A percentile compares a stretch with the other conserved stretches of the same genome.
Conservation (phyloP, 2,888 invertebrate species). For the Phasia obesa region DNA sequence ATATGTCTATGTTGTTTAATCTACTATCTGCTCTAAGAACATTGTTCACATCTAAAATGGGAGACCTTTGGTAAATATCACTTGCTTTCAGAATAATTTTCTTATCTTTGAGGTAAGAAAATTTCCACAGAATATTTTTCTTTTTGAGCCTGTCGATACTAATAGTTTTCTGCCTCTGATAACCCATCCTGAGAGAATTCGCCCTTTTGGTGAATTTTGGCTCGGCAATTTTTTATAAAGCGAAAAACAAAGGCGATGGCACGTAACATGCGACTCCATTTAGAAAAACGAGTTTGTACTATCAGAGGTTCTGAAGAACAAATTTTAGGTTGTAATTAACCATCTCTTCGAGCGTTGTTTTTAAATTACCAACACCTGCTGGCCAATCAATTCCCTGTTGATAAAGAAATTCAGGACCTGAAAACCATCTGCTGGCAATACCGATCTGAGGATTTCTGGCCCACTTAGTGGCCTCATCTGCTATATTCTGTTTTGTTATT, state of each 20-base stretch:
- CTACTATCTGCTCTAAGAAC: conserved; percentile 51
- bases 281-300: conserved; percentile 45
- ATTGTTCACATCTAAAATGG: conserved; percentile 26
- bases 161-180: conserved; percentile 25
- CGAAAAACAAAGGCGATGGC: conserved; percentile 44
- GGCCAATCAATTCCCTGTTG: conserved; percentile 27
- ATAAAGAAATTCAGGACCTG: conserved; percentile 42
- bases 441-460: conserved; percentile 6
- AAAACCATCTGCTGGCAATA: conserved; percentile 44
- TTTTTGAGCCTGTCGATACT: conserved; percentile 55
- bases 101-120: background rate
- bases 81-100: conserved; percentile 23
- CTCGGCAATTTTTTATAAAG: conserved; percentile 44
- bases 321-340: conserved; percentile 1
- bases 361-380: background rate
- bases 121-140: conserved; percentile 51
- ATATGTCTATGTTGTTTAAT: conserved; percentile 38
- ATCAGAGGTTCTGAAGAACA: background rate
- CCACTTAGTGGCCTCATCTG: conserved; percentile 49
- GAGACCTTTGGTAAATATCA: conserved; percentile 35
- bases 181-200: conserved; percentile 54
- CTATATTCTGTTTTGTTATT: conserved; percentile 47
- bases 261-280: conserved; percentile 34
- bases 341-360: conserved; percentile 18
- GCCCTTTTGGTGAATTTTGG: background rate